A percentile compares a stretch with the other conserved stretches of the same genome.
Conservation (phyloP, 1,140 invertebrate genomes). For the Drosophila malerkotliana region DNA sequence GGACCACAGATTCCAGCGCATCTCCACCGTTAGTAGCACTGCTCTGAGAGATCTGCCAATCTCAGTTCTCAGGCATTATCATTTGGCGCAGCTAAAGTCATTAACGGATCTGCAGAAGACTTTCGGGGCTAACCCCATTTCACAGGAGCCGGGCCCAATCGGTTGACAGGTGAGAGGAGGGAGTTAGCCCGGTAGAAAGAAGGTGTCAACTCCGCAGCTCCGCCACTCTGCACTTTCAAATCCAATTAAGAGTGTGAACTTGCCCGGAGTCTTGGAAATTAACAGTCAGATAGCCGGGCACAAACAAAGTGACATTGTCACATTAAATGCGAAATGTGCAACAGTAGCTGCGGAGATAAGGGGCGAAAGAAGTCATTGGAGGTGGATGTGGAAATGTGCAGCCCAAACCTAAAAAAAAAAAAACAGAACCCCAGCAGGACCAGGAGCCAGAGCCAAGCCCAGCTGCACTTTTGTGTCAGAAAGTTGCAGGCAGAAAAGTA, state of each 20-base stretch:
- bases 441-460: conserved; percentile 53
- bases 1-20: neutral
- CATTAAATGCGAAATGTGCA: conserved; percentile 77
- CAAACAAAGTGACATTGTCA: conserved; percentile 72
- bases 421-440: conserved; percentile 20
- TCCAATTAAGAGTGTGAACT: conserved; percentile 81
- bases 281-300: conserved; percentile 68
- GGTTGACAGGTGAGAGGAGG: conserved; percentile 55
- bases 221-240: conserved; percentile 66
- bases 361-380: conserved; percentile 23
- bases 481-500: conserved; percentile 40
- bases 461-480: conserved; percentile 77
- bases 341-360: conserved; percentile 62
- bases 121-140: conserved; percentile 62
- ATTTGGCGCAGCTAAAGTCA: conserved; percentile 41
- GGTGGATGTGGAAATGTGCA: conserved; percentile 2
- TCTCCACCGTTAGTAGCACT: neutral
- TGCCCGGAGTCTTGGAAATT: conserved; percentile 62
- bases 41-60: neutral
- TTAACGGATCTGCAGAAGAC: conserved; percentile 33
- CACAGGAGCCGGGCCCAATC: conserved; percentile 60
- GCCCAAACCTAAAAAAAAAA: conserved; percentile 23
- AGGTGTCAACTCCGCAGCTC: conserved; percentile 41
- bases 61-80: conserved; percentile 50
- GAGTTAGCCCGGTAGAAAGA: conserved; percentile 4